Evolutionary conservation across 2,888 invertebrate genomes (phyloP), one percentile per base, ranked within the genome.

Genomic region (Tipula helvola): DNA sequence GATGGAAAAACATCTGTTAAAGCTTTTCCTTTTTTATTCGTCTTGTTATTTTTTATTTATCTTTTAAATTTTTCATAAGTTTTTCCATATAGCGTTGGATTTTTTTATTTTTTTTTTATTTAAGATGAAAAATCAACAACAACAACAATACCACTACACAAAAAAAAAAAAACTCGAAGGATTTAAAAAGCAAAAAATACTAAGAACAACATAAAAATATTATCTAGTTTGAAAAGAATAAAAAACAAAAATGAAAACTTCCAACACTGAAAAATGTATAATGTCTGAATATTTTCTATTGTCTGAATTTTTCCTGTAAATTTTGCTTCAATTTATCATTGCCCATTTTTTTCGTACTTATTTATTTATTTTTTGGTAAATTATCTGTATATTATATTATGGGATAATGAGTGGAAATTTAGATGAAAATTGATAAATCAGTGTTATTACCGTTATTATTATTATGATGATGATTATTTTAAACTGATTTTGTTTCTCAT

Each of bases 351-450:
- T 71, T 71, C 28, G 28, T 71, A 71, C 28, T 71, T 71, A 71
- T 71, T 28, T 71, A 71, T 71, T 71, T 71, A 28, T 71, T 71
- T 71, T 71, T 28, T 71, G 71, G 71, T 71, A 71, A 71, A 71
- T 71, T 71, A 71, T 71, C 71, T 71, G 28, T 28, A 28, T 28
- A 71, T 71, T 71, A 28, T 71, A 71, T 71, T 71, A 71, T 71
- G 71, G 71, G 71, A 71, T 71, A 71, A 71, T 71, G 71, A 71
- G 71, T 12, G 71, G 71, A 71, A 71, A 71, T 71, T 71, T 71
- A 71, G 71, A 71, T 71, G 71, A 71, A 71, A 71, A 71, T 71
- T 71, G 71, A 71, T 71, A 71, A 71, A 71, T 71, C 71, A 71
- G 71, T 71, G 52, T 57, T 57, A 57, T 57, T 57, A 57, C 52